Evolutionary conservation across 2,888 invertebrate species (phyloP).

Genomic region (Leptopterna dolabrata): DNA sequence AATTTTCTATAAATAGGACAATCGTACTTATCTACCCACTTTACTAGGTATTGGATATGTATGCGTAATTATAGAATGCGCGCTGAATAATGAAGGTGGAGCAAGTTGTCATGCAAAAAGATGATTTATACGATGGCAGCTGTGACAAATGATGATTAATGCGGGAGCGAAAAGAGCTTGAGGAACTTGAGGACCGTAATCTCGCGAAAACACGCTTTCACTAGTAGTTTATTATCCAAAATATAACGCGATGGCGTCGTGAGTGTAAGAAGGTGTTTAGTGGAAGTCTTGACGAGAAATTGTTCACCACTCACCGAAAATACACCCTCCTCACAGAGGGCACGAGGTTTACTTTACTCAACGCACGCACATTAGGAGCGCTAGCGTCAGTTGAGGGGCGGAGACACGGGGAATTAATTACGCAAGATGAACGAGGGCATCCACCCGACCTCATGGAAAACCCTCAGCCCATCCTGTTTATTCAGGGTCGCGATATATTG

Average conservation of each 20-base stretch:
- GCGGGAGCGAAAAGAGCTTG: too few species aligned
- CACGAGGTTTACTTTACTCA: background rate
- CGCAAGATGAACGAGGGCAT: conserved; percentile 45
- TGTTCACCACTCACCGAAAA: background rate
- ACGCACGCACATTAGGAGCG: conserved; percentile 12
- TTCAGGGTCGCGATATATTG: conserved; percentile 23
- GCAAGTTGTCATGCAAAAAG: too few species aligned
- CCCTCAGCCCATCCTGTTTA: conserved; percentile 28
- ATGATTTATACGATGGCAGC: too few species aligned
- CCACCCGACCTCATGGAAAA: conserved; percentile 2
- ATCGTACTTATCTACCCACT: too few species aligned
- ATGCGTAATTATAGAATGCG: background rate
- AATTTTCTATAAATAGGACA: too few species aligned
- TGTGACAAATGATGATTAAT: too few species aligned
- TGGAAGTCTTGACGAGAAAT: background rate
- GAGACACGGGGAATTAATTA: conserved; percentile 42
- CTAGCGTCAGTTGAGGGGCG: background rate
- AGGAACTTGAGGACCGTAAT: too few species aligned
- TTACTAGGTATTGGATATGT: too few species aligned
- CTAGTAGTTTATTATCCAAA: background rate
- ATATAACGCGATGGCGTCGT: background rate
- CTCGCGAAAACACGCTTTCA: background rate
- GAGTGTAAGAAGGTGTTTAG: background rate
- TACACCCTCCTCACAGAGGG: background rate
- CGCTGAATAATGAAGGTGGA: too few species aligned